phyloP scores from a whole-genome alignment of 2,888 invertebrate species.

The Caenorhabditis sinica region DNA sequence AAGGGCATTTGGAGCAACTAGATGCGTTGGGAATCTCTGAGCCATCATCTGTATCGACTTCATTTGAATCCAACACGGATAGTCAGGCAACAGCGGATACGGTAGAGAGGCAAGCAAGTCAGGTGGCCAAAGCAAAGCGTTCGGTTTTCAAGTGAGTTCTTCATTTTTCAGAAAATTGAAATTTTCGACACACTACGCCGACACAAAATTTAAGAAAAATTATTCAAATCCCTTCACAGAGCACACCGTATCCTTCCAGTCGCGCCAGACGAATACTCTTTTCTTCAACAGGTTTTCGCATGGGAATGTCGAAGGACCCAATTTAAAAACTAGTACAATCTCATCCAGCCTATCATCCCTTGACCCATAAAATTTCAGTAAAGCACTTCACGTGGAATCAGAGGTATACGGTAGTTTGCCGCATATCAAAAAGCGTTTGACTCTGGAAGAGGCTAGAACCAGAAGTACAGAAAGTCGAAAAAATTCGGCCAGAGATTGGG shows the following conservation, averaged over 20 bases:
- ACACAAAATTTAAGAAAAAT: too few relatives aligned
- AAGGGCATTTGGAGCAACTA: conserved; percentile 74
- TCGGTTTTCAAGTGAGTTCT: conserved; percentile 70
- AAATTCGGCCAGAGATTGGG: conserved; percentile 51
- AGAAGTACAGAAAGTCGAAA: conserved; percentile 47
- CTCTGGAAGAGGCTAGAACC: conserved; percentile 26
- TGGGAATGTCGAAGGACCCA: conserved; percentile 61
- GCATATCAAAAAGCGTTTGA: conserved; percentile 33
- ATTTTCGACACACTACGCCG: too few relatives aligned
- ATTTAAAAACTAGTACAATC: conserved; percentile 49
- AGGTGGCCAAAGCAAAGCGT: conserved; percentile 68
- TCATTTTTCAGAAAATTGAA: background rate
- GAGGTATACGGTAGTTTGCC: conserved; percentile 51
- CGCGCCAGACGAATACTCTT: conserved; percentile 55
- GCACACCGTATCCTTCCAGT: conserved; percentile 62
- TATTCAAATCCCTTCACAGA: conserved; percentile 1
- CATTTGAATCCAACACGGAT: conserved; percentile 75
- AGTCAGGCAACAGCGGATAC: conserved; percentile 67
- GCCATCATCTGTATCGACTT: conserved; percentile 74
- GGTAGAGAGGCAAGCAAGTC: conserved; percentile 44
- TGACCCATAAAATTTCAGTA: conserved; percentile 37
- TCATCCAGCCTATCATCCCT: background rate
- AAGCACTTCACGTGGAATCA: conserved; percentile 47
- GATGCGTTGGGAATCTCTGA: conserved; percentile 72
- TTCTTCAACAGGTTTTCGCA: conserved; percentile 64